Evolutionary conservation across 2,113 vertebrate genomes (phyloP), one percentile per base, ranked within the genome.

Genomic region (Ochotona curzoniae): DNA sequence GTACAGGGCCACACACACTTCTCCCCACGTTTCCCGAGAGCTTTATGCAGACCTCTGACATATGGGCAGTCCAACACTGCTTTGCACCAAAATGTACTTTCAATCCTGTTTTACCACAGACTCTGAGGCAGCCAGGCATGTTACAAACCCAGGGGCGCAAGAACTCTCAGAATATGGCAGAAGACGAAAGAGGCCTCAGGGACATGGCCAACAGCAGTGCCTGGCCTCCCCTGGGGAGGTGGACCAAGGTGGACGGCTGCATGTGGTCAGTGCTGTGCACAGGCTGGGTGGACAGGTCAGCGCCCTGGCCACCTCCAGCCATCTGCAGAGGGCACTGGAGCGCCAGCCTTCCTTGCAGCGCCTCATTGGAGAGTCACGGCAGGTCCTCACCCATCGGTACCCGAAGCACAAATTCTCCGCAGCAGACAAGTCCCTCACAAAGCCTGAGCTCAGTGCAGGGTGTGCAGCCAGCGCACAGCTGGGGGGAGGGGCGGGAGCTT

Each of bases 381-480:
- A 35, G 93, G 13, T 8, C 28, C 66, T 57, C 23, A 49, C 5
- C 25, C 11, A 2, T 28, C 66, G 26, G 86, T 26, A 49, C 21
- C 67, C 90, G n/a, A 57, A 26, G 63, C 54, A 30, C 87, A 64
- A 35, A 74, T 28, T 30, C 69, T 64, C 28, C 28, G 26, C 3
- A 49, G 57, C 11, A 71, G n/a, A 44, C 38, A 13, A 12, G 1
- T 7, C n/a, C 14, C 21, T 75, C 10, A 76, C 90, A 25, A 49
- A 32, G 38, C 32, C 1, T 6, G 15, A 12, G 74, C 23, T 10
- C 11, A 2, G 8, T 2, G 25, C 11, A 1, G 47, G 7, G 1
- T 3, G 11, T 38, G n/a, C 30, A 44, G 38, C 38, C 38, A 44
- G 38, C 4, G 54, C 17, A 17, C 54, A 54, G 54, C 17, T 2